Evolutionary conservation across 2,113 vertebrate genomes (phyloP).

Genomic region (Apteryx mantelli): DNA sequence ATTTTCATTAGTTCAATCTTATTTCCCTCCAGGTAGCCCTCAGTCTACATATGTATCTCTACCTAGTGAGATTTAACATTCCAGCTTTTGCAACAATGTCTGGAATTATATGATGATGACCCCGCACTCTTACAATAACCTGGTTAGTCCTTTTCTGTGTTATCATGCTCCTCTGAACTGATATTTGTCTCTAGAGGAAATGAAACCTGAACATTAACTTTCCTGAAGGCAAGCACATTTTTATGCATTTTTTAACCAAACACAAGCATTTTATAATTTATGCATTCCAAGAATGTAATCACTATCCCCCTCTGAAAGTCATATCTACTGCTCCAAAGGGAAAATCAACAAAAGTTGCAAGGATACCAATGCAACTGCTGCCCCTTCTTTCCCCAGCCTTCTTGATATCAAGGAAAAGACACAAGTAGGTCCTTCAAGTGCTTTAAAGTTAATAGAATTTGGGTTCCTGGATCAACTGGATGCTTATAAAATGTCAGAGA

Average conservation of each 20-base stretch:
- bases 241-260: slow-evolving; percentile 23
- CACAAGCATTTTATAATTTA: slow-evolving; percentile 2
- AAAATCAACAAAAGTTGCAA: neutral
- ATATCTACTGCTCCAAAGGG: neutral
- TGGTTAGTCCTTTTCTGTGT: neutral
- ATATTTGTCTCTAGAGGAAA: slow-evolving; percentile 30
- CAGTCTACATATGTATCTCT: neutral
- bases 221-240: slow-evolving; percentile 22
- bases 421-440: neutral
- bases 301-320: neutral
- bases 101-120: slow-evolving; percentile 8
- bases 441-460: neutral
- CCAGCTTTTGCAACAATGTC: slow-evolving; percentile 15
- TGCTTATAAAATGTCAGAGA: neutral
- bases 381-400: neutral
- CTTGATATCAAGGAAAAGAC: neutral
- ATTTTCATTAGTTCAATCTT: slow-evolving; percentile 54
- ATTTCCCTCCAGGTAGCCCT: slow-evolving; percentile 53
- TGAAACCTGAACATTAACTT: slow-evolving; percentile 46
- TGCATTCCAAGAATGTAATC: slow-evolving; percentile 11
- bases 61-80: slow-evolving; percentile 38
- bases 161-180: neutral
- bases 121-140: neutral
- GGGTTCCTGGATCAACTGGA: neutral
- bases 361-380: neutral